Evolutionary conservation across 2,888 invertebrate species (phyloP).

Genomic region (Protonemura montana): DNA sequence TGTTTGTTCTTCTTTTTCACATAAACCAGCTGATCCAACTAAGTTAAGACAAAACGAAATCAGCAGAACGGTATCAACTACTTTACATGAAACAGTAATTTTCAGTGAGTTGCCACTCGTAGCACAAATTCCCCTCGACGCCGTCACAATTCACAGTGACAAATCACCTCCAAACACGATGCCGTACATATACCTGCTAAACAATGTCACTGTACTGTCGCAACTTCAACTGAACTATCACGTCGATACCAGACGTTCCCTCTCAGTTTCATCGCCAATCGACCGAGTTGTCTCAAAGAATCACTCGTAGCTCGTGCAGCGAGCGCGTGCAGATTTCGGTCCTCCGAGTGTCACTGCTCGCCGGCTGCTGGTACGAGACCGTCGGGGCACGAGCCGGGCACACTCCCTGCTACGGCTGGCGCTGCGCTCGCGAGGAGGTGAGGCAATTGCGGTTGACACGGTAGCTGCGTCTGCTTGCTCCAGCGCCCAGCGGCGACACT

Average conservation of each 20-base stretch:
- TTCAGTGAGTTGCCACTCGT: too few species aligned
- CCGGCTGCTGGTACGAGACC: background rate
- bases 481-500: background rate
- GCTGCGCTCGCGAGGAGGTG: background rate
- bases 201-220: background rate
- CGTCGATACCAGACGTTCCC: background rate
- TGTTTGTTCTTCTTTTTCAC: too few species aligned
- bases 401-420: background rate
- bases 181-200: too few species aligned
- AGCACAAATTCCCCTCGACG: too few species aligned
- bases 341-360: slow-evolving; percentile 3
- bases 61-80: too few species aligned
- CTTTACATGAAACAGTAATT: too few species aligned
- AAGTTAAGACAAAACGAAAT: too few species aligned
- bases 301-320: background rate
- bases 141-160: too few species aligned
- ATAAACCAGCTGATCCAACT: too few species aligned
- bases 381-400: background rate
- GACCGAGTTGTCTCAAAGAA: background rate
- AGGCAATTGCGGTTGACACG: slow-evolving; percentile 12
- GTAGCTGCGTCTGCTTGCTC: background rate
- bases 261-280: background rate
- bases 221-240: background rate
- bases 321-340: background rate
- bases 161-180: too few species aligned